Base-by-base conservation (phyloP, 2,888 invertebrate genomes). In the Hybos culiciformis region DNA sequence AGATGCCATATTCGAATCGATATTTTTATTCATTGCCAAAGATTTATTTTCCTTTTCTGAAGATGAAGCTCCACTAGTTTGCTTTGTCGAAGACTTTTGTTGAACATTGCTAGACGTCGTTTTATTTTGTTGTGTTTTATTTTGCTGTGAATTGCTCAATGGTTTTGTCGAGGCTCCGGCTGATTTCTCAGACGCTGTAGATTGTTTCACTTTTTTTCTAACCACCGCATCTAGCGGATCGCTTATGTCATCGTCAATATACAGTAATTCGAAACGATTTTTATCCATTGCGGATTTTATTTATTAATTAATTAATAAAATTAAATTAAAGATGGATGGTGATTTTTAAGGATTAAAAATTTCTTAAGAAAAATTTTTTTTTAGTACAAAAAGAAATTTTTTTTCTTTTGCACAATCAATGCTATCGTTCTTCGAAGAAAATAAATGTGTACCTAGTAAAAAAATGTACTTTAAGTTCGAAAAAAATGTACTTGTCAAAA, bases 231-330 rank as follows among this genome's bases (percentile, higher is more conserved):
- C 66, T 61, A 65, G 62, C 58, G 64, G 62, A 58, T 63, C 63
- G 55, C 59, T 59, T 15, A 42, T 45, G 57, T 65, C 64, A 53
- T 65, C 64, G 58, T 65, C 64, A 62, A 65, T 63, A 60, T 60
- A 65, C 60, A 65, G 62, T 51, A 65, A 60, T 56, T 65, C 64
- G 59, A 65, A 65, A 55, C 64, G 65, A 61, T 65, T 65, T 53
- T 62, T 63, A 53, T 54, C 59, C 61, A 56, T 65, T 65, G 65
- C 65, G 65, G 47, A 29, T 29, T 36, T 19, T 20, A 36, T 20
- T n/a, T 36, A 14, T 12, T 14, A 14, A n/a, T 14, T 20, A 19
- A 19, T 36, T 36, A 36, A n/a, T 14, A 18, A 36, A 36, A 12
- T 36, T 20, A 20, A n/a, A 36, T 21, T 36, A 36, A 14, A 19